Evolutionary conservation across 2,113 vertebrate genomes (phyloP).

Genomic region (Hippoglossus stenolepis): DNA sequence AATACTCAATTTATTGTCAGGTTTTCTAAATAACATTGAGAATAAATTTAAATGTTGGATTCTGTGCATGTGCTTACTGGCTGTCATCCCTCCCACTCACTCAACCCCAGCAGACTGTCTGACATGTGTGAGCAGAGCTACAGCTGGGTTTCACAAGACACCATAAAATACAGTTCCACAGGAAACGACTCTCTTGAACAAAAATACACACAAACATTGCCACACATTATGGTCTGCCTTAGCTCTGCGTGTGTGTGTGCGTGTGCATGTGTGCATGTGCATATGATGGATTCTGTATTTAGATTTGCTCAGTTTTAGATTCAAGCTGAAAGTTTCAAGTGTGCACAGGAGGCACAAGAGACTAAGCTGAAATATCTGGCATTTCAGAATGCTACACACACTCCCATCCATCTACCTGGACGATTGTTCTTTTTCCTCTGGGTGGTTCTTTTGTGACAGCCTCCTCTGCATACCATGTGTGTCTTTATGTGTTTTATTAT

Average conservation of each 20-base stretch:
- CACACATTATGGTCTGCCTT: slow-evolving; percentile 33
- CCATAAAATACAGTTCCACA: slow-evolving; percentile 67
- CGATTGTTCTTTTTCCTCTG: slow-evolving; percentile 3
- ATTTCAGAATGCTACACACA: background rate
- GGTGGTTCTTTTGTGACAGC: slow-evolving; percentile 1
- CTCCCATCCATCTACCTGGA: background rate
- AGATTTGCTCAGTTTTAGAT: slow-evolving; percentile 30
- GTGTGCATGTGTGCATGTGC: slow-evolving; percentile 22
- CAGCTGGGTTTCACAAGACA: slow-evolving; percentile 64
- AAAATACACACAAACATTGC: slow-evolving; percentile 68
- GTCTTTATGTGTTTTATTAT: slow-evolving; percentile 19
- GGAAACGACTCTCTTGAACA: slow-evolving; percentile 60
- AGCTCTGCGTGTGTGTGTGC: slow-evolving; percentile 31
- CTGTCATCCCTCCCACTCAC: slow-evolving; percentile 36
- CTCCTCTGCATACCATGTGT: slow-evolving; percentile 28
- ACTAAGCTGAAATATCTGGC: slow-evolving; percentile 8
- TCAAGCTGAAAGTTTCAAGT: background rate
- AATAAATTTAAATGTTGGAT: too few relatives aligned
- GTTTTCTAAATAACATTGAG: too few relatives aligned
- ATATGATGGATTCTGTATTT: slow-evolving; percentile 18
- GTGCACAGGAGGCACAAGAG: background rate
- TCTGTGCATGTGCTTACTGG: background rate
- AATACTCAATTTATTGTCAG: too few relatives aligned
- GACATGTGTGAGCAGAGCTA: slow-evolving; percentile 44
- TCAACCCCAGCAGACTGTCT: slow-evolving; percentile 33